Percentiles rank a stretch among this genome's conserved stretches.
phyloP scores from a whole-genome alignment of 1,140 invertebrate species.

The Aphaenogaster rudis region DNA sequence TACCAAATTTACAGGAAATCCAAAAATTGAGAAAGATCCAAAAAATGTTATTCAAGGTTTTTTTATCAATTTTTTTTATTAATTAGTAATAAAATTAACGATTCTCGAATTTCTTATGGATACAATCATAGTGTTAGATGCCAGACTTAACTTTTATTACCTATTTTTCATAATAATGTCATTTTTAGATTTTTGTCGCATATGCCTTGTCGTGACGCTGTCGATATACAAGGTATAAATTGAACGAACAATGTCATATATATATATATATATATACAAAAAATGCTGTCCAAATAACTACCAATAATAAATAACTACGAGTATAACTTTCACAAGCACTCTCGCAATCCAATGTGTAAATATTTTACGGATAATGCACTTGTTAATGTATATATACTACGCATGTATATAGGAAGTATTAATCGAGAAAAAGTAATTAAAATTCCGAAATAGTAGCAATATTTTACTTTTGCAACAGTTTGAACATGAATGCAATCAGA shows the following conservation, averaged over 20 bases:
- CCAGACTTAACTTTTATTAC: too few relatives aligned
- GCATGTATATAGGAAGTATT: background rate
- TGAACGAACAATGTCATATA: background rate
- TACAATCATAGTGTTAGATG: too few relatives aligned
- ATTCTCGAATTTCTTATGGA: too few relatives aligned
- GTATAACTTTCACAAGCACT: slow-evolving; percentile 15
- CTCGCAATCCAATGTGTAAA: background rate
- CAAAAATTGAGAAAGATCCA: too few relatives aligned
- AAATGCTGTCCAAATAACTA: background rate
- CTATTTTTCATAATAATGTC: too few relatives aligned
- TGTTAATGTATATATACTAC: background rate
- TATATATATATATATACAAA: background rate
- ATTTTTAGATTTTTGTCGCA: too few relatives aligned
- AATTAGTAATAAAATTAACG: too few relatives aligned
- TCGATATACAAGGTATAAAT: background rate
- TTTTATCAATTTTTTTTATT: too few relatives aligned
- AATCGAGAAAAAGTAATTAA: background rate
- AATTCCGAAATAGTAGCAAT: background rate
- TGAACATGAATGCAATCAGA: background rate
- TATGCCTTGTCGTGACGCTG: too few relatives aligned
- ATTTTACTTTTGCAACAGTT: background rate
- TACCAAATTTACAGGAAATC: too few relatives aligned
- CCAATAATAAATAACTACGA: background rate
- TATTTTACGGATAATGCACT: background rate
- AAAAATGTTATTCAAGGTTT: too few relatives aligned